These are phyloP conservation scores for Colletes latitarsis DNA, from an alignment of 1,140 invertebrate genomes.

Conservation along the genomic window DNA sequence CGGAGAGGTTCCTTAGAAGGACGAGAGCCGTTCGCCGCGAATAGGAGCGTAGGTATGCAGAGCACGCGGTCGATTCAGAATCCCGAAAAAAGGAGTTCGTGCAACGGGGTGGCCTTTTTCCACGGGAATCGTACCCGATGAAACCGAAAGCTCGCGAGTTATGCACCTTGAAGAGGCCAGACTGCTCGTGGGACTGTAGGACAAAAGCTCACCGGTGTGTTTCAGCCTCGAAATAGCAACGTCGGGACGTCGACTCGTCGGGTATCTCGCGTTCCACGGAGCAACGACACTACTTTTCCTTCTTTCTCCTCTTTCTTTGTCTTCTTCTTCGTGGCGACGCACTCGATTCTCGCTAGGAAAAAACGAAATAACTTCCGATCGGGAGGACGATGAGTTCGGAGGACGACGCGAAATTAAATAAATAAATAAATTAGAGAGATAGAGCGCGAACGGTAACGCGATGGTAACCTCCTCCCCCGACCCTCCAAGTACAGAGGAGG, in stretches of 20 bases:
- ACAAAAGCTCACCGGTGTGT: constrained; percentile 58
- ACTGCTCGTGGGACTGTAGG: neutral
- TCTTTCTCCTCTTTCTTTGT: constrained; percentile 28
- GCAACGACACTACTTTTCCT: constrained; percentile 53
- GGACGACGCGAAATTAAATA: constrained; percentile 40
- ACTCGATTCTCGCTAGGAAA: constrained; percentile 11
- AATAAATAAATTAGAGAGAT: constrained; percentile 50
- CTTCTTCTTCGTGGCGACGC: neutral
- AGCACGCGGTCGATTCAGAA: constrained; percentile 24
- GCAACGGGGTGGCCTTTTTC: neutral
- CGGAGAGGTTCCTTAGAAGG: too few relatives aligned
- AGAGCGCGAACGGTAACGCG: neutral
- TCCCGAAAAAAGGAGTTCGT: constrained; percentile 17
- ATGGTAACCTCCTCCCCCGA: constrained; percentile 2
- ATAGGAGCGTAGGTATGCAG: constrained; percentile 8
- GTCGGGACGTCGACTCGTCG: constrained; percentile 57
- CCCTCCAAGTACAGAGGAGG: constrained; percentile 38
- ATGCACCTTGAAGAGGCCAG: constrained; percentile 16
- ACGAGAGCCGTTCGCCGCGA: neutral
- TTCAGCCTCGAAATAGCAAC: constrained; percentile 68
- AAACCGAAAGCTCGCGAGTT: neutral
- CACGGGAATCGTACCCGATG: too few relatives aligned
- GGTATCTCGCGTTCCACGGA: constrained; percentile 52
- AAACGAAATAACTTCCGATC: neutral
- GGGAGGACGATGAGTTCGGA: too few relatives aligned